Evolutionary conservation across 2,113 vertebrate genomes (phyloP), one percentile per base, ranked within the genome.

Genomic region (Plecotus auritus): DNA sequence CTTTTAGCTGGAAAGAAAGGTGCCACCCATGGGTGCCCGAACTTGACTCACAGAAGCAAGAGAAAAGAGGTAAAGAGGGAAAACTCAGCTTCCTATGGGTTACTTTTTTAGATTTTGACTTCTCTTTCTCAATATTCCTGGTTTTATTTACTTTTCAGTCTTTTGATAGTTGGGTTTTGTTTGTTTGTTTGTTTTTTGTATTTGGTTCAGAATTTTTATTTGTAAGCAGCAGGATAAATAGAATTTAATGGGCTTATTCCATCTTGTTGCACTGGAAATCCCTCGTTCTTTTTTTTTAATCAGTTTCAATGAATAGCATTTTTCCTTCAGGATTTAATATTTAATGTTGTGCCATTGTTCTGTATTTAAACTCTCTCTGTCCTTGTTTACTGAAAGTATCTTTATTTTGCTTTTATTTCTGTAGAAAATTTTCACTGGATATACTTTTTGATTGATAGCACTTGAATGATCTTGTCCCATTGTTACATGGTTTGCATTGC

Each of bases 341-440:
- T 84, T 84, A 72, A 45, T 73, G 11, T 32, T 56, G 11, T 93
- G n/a, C 49, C 82, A 42, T 78, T 93, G 56, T 85, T 77, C 4
- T 56, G 8, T 54, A 49, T 88, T 88, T 88, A 61, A 73, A 80
- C 85, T 77, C 7, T 59, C 47, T 40, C 70, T 67, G 64, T 10
- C 74, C 66, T 78, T 95, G 14, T 84, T 84, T 93, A 26, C 45
- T 72, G 26, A 42, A 86, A 35, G 16, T 61, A 14, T 74, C n/a
- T 47, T 95, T 92, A 69, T 5, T 90, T 70, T 89, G 49, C 22
- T 92, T 89, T 94, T 51, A 76, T 86, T 86, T 84, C 22, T 73
- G n/a, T 51, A 30, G 51, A 51, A 26, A n/a, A 51, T 67, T 92
- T 93, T 80, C 13, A 69, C 26, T 61, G 47, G 3, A 67, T 69